Base-by-base conservation (phyloP, 2,888 invertebrate genomes). In the Oxytorus armatus region DNA sequence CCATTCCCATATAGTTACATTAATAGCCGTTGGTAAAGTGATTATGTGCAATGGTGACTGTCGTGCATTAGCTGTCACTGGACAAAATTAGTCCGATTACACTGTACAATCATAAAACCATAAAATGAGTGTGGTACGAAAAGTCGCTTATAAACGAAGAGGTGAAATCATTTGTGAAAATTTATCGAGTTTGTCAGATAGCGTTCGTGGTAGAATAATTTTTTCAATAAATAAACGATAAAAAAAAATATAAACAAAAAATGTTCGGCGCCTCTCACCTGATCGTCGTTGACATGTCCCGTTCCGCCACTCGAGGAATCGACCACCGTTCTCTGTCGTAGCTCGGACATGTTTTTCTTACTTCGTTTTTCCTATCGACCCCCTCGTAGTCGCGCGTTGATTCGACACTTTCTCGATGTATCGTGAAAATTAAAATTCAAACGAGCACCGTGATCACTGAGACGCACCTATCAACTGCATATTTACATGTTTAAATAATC, bases 211-310 rank as follows among this genome's bases (percentile, higher is more conserved):
- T 29, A 5, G 29, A 29, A 29, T 29, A 29, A 29, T 29, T 29
- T 29, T 29, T 29, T 29, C n/a, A n/a, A n/a, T n/a, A n/a, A n/a
- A 51, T 23, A 51, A 51, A 51, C 3, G n/a, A 10, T 10, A 14
- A 25, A 25, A 7, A 11, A 25, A 16, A 51, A 14, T 39, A 36
- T 25, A 80, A 77, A 73, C 18, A 78, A 74, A 69, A 74, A 74
- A 21, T 7, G 42, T 53, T 53, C 36, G 68, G 63, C 42, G 74
- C 69, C 81, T 44, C 81, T 84, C 88, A 91, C 92, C 86, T 91
- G 91, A 82, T 90, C 89, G 53, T 92, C 91, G 73, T 82, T 89
- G 85, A 88, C 87, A 85, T 90, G 89, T 84, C 88, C 88, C 84
- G 86, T 75, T 74, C 85, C 77, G 51, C 82, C 82, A 53, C 81